A percentile compares a stretch with the other conserved stretches of the same genome.
Evolutionary conservation across 2,113 vertebrate genomes (phyloP).

Genomic region (Eleginops maclovinus): DNA sequence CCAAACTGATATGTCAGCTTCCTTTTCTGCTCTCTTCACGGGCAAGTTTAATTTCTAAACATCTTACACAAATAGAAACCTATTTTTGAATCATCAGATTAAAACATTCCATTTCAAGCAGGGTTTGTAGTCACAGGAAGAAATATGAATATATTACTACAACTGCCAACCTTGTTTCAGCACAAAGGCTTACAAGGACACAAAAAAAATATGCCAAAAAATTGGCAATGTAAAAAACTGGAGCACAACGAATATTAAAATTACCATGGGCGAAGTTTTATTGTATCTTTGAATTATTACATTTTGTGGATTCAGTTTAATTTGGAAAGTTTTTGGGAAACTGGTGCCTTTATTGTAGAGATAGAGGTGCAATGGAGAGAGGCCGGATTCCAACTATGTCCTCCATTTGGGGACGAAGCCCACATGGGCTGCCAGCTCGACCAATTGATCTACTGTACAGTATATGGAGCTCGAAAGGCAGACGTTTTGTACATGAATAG

Average conservation of each 20-base stretch:
- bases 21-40: not conserved
- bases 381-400: too few species aligned
- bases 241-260: not conserved
- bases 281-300: not conserved
- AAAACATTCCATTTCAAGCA: not conserved
- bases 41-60: not conserved
- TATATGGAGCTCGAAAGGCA: too few species aligned
- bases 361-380: too few species aligned
- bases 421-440: too few species aligned
- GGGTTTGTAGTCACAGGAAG: not conserved
- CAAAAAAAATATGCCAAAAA: too few species aligned
- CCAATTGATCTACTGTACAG: too few species aligned
- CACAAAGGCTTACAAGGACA: not conserved
- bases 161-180: not conserved
- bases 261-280: not conserved
- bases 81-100: not conserved
- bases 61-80: not conserved
- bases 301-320: not conserved
- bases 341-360: too few species aligned
- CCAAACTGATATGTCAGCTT: not conserved
- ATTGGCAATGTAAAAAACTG: not conserved
- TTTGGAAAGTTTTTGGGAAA: not conserved
- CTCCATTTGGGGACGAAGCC: too few species aligned
- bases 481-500: too few species aligned
- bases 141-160: not conserved